Conservation (phyloP, 2,888 invertebrate genomes). For the Mylabris sibirica region DNA sequence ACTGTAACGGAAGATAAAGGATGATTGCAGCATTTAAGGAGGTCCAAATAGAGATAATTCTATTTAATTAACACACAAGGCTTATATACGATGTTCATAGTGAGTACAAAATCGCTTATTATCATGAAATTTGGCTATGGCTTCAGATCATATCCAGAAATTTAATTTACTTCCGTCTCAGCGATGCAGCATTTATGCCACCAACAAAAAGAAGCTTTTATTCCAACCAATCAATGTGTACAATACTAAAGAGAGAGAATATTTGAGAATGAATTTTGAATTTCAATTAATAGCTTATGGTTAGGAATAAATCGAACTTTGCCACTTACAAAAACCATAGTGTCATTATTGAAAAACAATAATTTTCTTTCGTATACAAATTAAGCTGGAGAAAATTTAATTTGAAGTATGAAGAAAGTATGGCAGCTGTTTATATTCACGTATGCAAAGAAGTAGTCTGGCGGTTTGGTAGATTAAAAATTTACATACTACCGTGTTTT, state of each 20-base stretch:
- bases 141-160: neutral
- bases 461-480: neutral
- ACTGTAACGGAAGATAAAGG: too few species aligned
- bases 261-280: neutral
- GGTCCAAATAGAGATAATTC: neutral
- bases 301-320: neutral
- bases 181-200: neutral
- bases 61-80: neutral
- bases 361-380: too few species aligned
- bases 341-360: neutral
- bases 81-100: neutral
- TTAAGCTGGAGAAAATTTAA: neutral
- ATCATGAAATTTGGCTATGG: neutral
- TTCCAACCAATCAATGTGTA: neutral
- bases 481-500: neutral
- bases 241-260: neutral
- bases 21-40: too few species aligned
- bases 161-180: neutral
- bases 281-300: neutral
- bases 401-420: neutral
- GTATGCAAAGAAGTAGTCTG: neutral
- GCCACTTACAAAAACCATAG: too few species aligned
- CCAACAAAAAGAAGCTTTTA: neutral
- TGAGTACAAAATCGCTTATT: neutral
- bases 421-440: neutral